Percentiles rank a stretch among this genome's conserved stretches.
Evolutionary conservation across 2,888 invertebrate species (phyloP).

Genomic region (Altica lythri): DNA sequence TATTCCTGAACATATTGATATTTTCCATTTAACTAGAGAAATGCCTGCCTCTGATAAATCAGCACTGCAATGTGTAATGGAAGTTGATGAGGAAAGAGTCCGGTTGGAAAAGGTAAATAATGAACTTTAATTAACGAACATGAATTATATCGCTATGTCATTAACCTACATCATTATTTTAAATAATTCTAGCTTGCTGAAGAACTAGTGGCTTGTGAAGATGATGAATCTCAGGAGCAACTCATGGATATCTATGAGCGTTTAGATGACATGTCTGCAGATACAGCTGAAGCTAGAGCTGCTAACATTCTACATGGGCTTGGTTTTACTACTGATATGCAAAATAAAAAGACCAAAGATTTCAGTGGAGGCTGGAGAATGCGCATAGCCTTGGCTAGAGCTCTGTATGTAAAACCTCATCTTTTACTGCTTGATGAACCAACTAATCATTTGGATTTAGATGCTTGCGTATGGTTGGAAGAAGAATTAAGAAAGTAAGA

Average conservation of each 20-base stretch:
- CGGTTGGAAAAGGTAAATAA: conserved; percentile 70
- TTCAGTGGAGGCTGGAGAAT: conserved; percentile 98
- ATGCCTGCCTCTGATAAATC: conserved; percentile 98
- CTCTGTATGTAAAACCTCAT: conserved; percentile 97
- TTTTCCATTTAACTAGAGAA: conserved; percentile 95
- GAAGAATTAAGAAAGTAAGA: conserved; percentile 89
- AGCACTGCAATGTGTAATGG: conserved; percentile 95
- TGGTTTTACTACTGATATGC: conserved; percentile 89
- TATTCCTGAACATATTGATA: conserved; percentile 95
- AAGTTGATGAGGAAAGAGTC: conserved; percentile 93
- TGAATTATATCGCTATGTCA: background rate
- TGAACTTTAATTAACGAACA: background rate
- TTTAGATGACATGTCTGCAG: conserved; percentile 94
- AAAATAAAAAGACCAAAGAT: conserved; percentile 82
- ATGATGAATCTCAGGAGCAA: conserved; percentile 88
- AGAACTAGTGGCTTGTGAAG: conserved; percentile 79
- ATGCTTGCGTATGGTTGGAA: conserved; percentile 99
- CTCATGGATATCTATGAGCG: conserved; percentile 97
- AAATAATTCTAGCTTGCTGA: conserved; percentile 90
- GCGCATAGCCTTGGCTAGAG: conserved; percentile 96
- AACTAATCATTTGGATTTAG: conserved; percentile 93
- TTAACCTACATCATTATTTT: background rate
- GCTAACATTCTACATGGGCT: conserved; percentile 95
- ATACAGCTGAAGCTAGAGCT: conserved; percentile 92
- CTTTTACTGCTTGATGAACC: conserved; percentile 95